phyloP scores from a whole-genome alignment of 2,113 vertebrate species.

The Trichechus manatus region DNA sequence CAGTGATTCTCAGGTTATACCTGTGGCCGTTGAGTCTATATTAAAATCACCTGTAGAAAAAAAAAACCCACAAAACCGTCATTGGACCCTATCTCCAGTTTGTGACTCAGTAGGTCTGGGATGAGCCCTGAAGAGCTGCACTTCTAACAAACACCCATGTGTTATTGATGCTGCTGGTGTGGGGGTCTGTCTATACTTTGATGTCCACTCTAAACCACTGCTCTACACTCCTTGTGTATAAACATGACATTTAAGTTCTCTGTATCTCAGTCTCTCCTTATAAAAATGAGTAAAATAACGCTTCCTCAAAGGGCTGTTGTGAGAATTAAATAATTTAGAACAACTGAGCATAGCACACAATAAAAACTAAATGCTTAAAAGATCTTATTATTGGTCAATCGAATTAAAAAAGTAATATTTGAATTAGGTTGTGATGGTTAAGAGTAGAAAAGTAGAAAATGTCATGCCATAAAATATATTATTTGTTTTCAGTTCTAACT shows the following conservation, averaged over 20 bases:
- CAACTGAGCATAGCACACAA: background rate
- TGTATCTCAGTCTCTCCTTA: background rate
- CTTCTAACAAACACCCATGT: background rate
- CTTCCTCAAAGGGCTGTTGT: background rate
- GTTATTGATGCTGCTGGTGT: background rate
- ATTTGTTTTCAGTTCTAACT: constrained; percentile 40
- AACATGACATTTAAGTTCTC: background rate
- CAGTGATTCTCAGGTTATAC: background rate
- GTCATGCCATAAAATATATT: background rate
- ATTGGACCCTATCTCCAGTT: background rate
- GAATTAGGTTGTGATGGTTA: constrained; percentile 14
- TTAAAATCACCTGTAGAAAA: background rate
- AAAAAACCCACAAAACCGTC: background rate
- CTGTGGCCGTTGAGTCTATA: no score
- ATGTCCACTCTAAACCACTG: background rate
- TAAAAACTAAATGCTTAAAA: background rate
- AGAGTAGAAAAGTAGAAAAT: background rate
- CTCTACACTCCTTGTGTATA: background rate
- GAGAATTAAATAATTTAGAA: background rate
- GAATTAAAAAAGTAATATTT: constrained; percentile 37
- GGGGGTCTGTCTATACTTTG: background rate
- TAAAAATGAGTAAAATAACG: background rate
- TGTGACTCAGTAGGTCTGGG: background rate
- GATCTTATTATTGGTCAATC: background rate
- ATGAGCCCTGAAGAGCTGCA: background rate